phyloP scores from a whole-genome alignment of 2,797 vertebrate species.

The Anguilla marmorata region DNA sequence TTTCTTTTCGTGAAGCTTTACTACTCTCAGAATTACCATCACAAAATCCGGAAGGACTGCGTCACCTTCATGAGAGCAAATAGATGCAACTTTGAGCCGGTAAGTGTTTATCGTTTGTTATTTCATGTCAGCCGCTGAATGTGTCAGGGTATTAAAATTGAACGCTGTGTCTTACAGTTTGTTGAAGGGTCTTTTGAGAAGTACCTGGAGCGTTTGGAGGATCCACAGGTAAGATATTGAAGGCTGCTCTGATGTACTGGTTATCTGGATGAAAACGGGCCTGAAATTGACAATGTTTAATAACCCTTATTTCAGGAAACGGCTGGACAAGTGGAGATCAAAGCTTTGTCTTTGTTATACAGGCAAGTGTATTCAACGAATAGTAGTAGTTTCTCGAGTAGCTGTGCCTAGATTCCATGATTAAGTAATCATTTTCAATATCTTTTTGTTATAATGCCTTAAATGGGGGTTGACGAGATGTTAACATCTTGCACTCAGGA shows the following conservation, averaged over 20 bases:
- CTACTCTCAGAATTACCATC: slow-evolving; percentile 74
- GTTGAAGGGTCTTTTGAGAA: slow-evolving; percentile 96
- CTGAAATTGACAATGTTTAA: neutral
- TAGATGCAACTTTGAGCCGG: slow-evolving; percentile 68
- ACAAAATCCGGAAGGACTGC: slow-evolving; percentile 69
- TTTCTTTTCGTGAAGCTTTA: slow-evolving; percentile 56
- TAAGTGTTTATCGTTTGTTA: slow-evolving; percentile 47
- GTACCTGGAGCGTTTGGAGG: slow-evolving; percentile 87
- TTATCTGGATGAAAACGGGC: neutral
- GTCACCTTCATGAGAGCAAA: slow-evolving; percentile 72
- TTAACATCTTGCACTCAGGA: neutral
- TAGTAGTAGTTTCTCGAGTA: neutral
- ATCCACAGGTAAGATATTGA: slow-evolving; percentile 81
- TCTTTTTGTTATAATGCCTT: neutral
- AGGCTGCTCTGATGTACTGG: neutral
- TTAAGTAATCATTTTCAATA: neutral
- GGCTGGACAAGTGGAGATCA: slow-evolving; percentile 91
- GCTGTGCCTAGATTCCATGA: neutral
- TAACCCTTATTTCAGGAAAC: slow-evolving; percentile 76
- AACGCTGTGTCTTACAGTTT: slow-evolving; percentile 69
- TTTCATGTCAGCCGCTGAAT: neutral
- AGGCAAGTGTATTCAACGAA: slow-evolving; percentile 71
- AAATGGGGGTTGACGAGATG: neutral
- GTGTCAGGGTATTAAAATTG: neutral
- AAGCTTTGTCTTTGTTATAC: slow-evolving; percentile 86